Evolutionary conservation across 92 coral and sea anemone genomes (phyloP).

Genomic region (Palythoa caribaeorum): DNA sequence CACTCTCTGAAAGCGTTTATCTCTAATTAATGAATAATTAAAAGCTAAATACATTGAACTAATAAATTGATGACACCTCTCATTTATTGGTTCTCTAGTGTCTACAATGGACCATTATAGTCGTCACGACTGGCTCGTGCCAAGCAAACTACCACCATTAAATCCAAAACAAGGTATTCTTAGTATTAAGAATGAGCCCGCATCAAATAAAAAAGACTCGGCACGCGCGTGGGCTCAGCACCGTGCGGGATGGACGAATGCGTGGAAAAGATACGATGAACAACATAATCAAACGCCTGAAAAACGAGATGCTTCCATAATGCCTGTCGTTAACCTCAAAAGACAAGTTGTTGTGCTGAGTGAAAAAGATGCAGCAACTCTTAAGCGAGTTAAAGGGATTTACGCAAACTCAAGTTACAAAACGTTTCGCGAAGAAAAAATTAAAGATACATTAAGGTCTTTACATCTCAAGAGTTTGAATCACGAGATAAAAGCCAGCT

Average conservation of each 20-base stretch:
- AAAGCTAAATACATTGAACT: no score
- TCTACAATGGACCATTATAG: slow-evolving; percentile 63
- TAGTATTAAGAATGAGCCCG: background rate
- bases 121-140: slow-evolving; percentile 33
- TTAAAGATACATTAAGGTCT: slow-evolving; percentile 68
- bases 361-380: slow-evolving; percentile 84
- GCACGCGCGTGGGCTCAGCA: slow-evolving; percentile 91
- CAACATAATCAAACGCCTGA: slow-evolving; percentile 39
- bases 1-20: no score
- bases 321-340: slow-evolving; percentile 56
- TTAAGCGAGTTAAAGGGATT: slow-evolving; percentile 78
- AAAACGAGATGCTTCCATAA: slow-evolving; percentile 30
- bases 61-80: no score
- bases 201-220: slow-evolving; percentile 56
- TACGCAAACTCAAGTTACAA: slow-evolving; percentile 85
- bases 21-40: background rate
- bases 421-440: slow-evolving; percentile 68
- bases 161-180: slow-evolving; percentile 21
- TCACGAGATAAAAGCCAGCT: slow-evolving; percentile 78
- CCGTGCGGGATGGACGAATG: slow-evolving; percentile 82
- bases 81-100: slow-evolving; percentile 42
- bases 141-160: slow-evolving; percentile 55
- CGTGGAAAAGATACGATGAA: slow-evolving; percentile 41
- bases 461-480: slow-evolving; percentile 79
- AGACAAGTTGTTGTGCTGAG: slow-evolving; percentile 70